Evolutionary conservation across 2,888 invertebrate genomes (phyloP), one percentile per base, ranked within the genome.

Genomic region (Agrotis clavis): DNA sequence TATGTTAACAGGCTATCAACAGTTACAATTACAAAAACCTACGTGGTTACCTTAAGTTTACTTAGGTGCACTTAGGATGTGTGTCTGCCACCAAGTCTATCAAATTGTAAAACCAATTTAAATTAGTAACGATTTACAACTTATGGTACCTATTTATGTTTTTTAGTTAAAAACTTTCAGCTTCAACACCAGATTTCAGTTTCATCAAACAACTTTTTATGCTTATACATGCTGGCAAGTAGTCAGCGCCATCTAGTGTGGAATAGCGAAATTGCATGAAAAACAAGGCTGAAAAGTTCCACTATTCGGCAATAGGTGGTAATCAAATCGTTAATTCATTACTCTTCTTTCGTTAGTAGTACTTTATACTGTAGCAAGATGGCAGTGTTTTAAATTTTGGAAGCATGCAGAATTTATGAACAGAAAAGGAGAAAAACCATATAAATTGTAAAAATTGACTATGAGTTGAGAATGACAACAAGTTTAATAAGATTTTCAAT

Each of bases 201-300:
- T 41, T 41, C 41, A 41, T 41, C 11, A 41, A 41, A 41, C 41
- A 41, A 41, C 9, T 41, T 11, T 11, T 41, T 11, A 41, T 41
- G 25, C 41, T 2, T 41, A 11, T 11, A 9, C 11, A 41, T 25
- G 19, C 2, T 35, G 13, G 14, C 18, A 19, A 54, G 9, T 14
- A n/a, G 19, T 6, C 11, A 78, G 35, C 50, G 90, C 84, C 89
- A 92, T 87, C 94, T 94, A 57, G 81, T 74, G 79, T 61, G 50
- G 78, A 90, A 78, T 91, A 91, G 92, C 21, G 45, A 53, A 75
- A 71, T 30, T 63, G 73, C 7, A 47, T 11, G 0, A 57, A 30
- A 25, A 47, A 21, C 6, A 11, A 18, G 9, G 3, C 1, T 9
- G 2, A 5, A 1, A 7, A 19, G 4, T 57, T 47, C 1, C 21